These are phyloP conservation scores for Thaumetopoea pityocampa DNA, from an alignment of 1,140 invertebrate species.

Conservation along the genomic window DNA sequence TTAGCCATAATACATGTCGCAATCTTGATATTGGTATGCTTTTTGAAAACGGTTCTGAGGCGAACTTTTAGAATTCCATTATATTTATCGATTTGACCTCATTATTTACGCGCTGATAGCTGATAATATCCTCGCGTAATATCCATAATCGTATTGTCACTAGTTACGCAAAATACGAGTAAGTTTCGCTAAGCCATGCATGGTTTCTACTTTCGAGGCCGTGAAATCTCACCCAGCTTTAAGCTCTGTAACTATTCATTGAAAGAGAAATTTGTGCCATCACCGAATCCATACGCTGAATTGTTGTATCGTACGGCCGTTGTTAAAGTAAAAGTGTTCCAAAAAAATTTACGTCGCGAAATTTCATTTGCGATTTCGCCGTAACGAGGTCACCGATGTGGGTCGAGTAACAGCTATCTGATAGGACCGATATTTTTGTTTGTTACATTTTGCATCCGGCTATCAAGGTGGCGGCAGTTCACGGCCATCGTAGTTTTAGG, in stretches of 20 bases:
- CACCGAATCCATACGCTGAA: conserved; percentile 41
- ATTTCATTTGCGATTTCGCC: conserved; percentile 74
- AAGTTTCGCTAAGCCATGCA: conserved; percentile 3
- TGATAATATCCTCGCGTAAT: too few species aligned
- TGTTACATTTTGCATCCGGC: conserved; percentile 40
- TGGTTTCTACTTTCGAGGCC: conserved; percentile 8
- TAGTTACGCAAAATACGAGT: conserved; percentile 15
- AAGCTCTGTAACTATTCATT: conserved; percentile 36
- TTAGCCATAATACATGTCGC: too few species aligned
- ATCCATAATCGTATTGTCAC: too few species aligned
- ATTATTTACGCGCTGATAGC: too few species aligned
- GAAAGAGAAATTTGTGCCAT: conserved; percentile 74
- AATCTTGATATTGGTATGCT: too few species aligned
- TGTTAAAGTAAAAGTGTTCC: conserved; percentile 73
- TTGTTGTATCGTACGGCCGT: conserved; percentile 39
- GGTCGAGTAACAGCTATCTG: conserved; percentile 70
- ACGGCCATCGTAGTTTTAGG: conserved; percentile 42
- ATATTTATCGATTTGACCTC: too few species aligned
- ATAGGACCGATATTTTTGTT: conserved; percentile 52
- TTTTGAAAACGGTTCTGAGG: too few species aligned
- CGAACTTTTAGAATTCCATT: too few species aligned
- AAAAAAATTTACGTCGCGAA: conserved; percentile 71
- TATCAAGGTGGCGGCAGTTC: conserved; percentile 35
- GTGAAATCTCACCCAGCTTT: conserved; percentile 10
- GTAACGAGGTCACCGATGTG: conserved; percentile 65